Evolutionary conservation across 2,797 vertebrate genomes (phyloP).

Genomic region (Pempheris klunzingeri): DNA sequence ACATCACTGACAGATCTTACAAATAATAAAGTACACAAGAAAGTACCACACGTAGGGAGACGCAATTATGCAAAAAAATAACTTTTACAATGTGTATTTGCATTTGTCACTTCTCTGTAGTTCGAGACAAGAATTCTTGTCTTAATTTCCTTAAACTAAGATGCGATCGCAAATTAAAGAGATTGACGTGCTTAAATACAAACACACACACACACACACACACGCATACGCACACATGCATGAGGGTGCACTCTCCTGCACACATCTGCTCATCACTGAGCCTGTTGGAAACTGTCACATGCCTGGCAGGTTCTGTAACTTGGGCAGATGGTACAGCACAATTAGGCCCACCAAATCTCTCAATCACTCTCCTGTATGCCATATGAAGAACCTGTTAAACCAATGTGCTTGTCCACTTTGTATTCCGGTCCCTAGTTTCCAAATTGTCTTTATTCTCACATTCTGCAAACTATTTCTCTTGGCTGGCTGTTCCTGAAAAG

Average conservation of each 20-base stretch:
- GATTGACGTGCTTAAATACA: slow-evolving; percentile 55
- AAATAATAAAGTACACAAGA: slow-evolving; percentile 40
- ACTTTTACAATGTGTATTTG: slow-evolving; percentile 29
- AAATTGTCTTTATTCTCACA: slow-evolving; percentile 24
- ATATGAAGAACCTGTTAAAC: slow-evolving; percentile 55
- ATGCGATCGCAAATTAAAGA: slow-evolving; percentile 65
- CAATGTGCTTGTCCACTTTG: slow-evolving; percentile 43
- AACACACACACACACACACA: slow-evolving; percentile 37
- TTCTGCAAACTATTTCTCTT: slow-evolving; percentile 13
- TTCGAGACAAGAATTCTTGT: slow-evolving; percentile 41
- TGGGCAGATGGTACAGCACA: slow-evolving; percentile 88
- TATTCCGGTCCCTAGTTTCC: slow-evolving; percentile 10
- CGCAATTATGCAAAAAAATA: slow-evolving; percentile 41
- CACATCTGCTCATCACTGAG: slow-evolving; percentile 82
- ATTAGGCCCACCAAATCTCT: slow-evolving; percentile 86
- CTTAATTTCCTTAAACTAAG: slow-evolving; percentile 55
- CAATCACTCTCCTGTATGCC: slow-evolving; percentile 76
- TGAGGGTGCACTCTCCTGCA: slow-evolving; percentile 40
- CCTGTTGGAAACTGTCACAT: slow-evolving; percentile 81
- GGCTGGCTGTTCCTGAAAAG: slow-evolving; percentile 14
- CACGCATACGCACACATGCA: slow-evolving; percentile 20
- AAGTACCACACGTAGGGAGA: slow-evolving; percentile 13
- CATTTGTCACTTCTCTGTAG: slow-evolving; percentile 36
- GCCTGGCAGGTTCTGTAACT: slow-evolving; percentile 82
- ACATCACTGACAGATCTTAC: slow-evolving; percentile 38